Base-by-base conservation (phyloP, 2,113 vertebrate species). In the Opisthocomus hoazin region DNA sequence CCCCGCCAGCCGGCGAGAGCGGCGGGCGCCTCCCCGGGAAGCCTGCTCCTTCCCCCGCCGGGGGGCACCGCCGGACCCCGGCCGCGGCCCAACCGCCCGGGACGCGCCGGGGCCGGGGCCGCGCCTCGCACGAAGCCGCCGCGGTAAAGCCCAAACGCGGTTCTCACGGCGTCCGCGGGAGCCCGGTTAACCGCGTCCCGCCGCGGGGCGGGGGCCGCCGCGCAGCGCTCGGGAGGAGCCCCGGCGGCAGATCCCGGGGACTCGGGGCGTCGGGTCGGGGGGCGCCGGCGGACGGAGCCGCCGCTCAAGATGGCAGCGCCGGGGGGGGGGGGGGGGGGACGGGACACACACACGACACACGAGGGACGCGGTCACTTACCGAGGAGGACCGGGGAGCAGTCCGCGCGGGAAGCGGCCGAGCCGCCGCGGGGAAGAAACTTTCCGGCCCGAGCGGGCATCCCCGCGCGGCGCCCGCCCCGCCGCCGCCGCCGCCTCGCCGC, bases 391-490 rank as follows among this genome's bases (percentile, higher is more conserved):
- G 43, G 88, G 64, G 60, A 65, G 78, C 77, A 84, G 75, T 81
- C 80, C 21, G 65, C 61, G 87, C 51, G 63, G 82, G 85, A 39
- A 84, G 79, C 46, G 66, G 81, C 82, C 93, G 81, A 86, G 97
- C 84, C 88, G 68, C 94, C 69, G 94, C 70, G 95, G 96, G 96
- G 95, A 95, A 97, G 95, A 98, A 98, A 98, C 96, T 98, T 98
- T 97, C 95, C 94, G 87, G 96, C 93, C 94, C 71, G 65, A 95
- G 91, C 84, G 87, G 94, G 88, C 90, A 92, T 93, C 96, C 43
- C 92, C 70, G 93, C 92, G 77, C 94, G 24, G 90, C 51, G 75
- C 74, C 87, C 23, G 93, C 90, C 93, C 94, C 94, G 73, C 65
- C 75, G 82, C 83, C 81, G 45, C 86, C 86, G 69, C 39, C 48